Evolutionary conservation across 2,888 invertebrate species (phyloP).

Genomic region (Drosophila merina): DNA sequence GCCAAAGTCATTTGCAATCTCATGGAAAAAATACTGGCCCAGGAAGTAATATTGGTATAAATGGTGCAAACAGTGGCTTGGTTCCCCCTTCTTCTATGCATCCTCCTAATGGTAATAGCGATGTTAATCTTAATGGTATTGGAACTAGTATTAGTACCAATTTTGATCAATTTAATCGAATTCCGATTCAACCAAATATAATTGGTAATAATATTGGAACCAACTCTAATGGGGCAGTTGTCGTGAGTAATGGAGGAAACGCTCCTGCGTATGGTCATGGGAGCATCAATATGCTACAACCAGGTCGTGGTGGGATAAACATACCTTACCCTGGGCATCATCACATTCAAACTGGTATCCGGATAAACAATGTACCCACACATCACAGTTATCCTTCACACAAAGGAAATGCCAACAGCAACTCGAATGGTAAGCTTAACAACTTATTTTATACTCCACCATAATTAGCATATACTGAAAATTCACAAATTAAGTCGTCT

Average conservation of each 20-base stretch:
- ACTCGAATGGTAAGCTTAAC: constrained; percentile 40
- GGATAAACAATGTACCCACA: constrained; percentile 83
- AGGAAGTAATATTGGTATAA: constrained; percentile 74
- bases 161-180: constrained; percentile 83
- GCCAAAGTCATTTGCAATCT: constrained; percentile 65
- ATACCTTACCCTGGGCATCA: constrained; percentile 73
- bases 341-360: constrained; percentile 81
- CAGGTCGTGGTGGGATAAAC: constrained; percentile 67
- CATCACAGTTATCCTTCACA: constrained; percentile 80
- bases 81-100: constrained; percentile 52
- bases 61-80: constrained; percentile 80
- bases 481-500: too few relatives aligned
- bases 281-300: constrained; percentile 77
- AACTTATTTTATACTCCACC: too few relatives aligned
- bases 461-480: too few relatives aligned
- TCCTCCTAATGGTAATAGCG: constrained; percentile 16
- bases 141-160: constrained; percentile 83
- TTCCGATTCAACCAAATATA: constrained; percentile 81
- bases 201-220: constrained; percentile 73
- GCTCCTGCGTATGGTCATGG: constrained; percentile 77
- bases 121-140: constrained; percentile 33
- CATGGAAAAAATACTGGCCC: constrained; percentile 74
- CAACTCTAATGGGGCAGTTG: constrained; percentile 47
- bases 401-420: constrained; percentile 73
- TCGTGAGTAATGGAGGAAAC: constrained; percentile 64